Base-by-base conservation (phyloP, 2,888 invertebrate species). In the Heliconius erato region DNA sequence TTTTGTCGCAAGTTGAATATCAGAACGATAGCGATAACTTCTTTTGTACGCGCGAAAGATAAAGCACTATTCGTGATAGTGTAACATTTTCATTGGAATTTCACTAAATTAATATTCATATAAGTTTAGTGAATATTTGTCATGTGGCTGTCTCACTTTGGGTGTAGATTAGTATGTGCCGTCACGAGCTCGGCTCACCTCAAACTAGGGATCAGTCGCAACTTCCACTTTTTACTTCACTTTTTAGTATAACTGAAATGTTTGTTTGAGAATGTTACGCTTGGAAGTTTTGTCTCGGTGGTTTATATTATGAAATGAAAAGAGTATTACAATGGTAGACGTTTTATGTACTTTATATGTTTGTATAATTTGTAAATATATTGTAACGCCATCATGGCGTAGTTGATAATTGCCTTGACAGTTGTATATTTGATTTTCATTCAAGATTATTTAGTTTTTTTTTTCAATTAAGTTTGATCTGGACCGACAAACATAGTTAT, bases 91-190 rank as follows among this genome's bases (percentile, higher is more conserved):
- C 82, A 81, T 71, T 71, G 44, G 77, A 85, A 81, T 79, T 85
- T 85, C 84, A 85, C 84, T 84, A 83, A 82, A 86, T 85, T 86
- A 87, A 87, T 87, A 87, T 85, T 85, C 85, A 72, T 80, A 83
- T 86, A 85, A 85, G 82, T 86, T 85, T 84, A 79, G 81, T 83
- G 85, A 86, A 85, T 87, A 87, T 87, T 88, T 87, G 88, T 88
- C 88, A 86, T 82, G 85, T 88, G 88, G 90, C 87, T 89, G 88
- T 88, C 90, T 88, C 87, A 85, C 86, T 87, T 86, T 82, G 83
- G 85, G 86, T 86, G 87, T 88, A 90, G 89, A 92, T 92, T 92
- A 92, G 91, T 92, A 93, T 93, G 92, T 92, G 86, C 86, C 85
- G 88, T 90, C 93, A 93, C 91, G 92, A 88, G 84, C 88, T 88